phyloP scores from a whole-genome alignment of 2,113 vertebrate species.

The Hydrolagus affinis region DNA sequence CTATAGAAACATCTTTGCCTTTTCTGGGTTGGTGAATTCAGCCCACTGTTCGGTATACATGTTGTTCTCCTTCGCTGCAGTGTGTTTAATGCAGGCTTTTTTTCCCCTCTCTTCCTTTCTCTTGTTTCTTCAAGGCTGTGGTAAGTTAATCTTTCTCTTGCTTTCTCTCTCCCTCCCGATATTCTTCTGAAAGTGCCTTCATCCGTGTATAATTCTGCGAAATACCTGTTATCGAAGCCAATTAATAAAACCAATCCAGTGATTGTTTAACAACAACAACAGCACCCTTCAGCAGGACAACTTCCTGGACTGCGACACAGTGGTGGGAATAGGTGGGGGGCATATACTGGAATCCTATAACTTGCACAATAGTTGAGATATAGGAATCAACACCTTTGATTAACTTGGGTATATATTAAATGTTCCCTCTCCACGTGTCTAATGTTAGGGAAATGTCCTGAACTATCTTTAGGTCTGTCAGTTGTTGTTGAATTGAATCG shows the following conservation, averaged over 20 bases:
- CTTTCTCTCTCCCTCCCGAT: constrained; percentile 24
- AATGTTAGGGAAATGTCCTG: too few species aligned
- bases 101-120: constrained; percentile 73
- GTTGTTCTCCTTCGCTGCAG: background rate
- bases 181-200: constrained; percentile 35
- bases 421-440: too few species aligned
- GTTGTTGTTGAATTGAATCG: background rate
- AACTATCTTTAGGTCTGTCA: too few species aligned
- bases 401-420: too few species aligned
- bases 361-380: too few species aligned
- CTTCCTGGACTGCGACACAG: too few species aligned
- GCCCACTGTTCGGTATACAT: background rate
- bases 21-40: background rate
- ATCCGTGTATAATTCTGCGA: constrained; percentile 33
- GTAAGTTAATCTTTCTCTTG: constrained; percentile 72
- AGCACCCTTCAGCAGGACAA: too few species aligned
- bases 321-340: too few species aligned
- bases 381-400: too few species aligned
- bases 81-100: constrained; percentile 67
- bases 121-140: constrained; percentile 83
- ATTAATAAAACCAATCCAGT: background rate
- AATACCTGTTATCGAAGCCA: background rate
- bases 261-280: too few species aligned
- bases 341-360: too few species aligned
- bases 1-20: background rate